A percentile compares a stretch with the other conserved stretches of the same genome.
phyloP scores from a whole-genome alignment of 2,888 invertebrate species.

The Euzophera pinguis region DNA sequence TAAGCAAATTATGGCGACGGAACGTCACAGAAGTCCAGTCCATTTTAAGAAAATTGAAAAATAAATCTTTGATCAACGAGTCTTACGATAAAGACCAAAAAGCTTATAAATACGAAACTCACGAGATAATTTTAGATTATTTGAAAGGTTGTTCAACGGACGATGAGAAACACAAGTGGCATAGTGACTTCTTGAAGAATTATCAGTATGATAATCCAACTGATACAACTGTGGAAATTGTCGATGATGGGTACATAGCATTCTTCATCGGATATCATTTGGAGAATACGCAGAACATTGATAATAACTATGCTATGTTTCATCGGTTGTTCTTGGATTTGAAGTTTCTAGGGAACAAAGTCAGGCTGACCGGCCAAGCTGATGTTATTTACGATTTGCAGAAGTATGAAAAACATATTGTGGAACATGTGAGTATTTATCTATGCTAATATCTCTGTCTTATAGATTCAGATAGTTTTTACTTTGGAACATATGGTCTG shows the following conservation, averaged over 20 bases:
- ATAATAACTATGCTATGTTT: constrained; percentile 75
- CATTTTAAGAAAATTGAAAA: constrained; percentile 81
- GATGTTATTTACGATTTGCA: constrained; percentile 84
- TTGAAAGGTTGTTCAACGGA: constrained; percentile 68
- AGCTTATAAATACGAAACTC: constrained; percentile 84
- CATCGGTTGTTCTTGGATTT: constrained; percentile 82
- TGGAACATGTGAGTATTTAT: constrained; percentile 61
- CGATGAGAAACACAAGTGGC: constrained; percentile 69
- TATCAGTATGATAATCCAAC: constrained; percentile 73
- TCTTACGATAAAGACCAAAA: constrained; percentile 80
- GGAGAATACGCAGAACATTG: constrained; percentile 66
- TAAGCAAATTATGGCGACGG: constrained; percentile 62
- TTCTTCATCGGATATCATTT: constrained; percentile 87
- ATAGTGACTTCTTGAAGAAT: constrained; percentile 78
- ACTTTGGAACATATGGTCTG: too few relatives aligned
- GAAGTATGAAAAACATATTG: constrained; percentile 81
- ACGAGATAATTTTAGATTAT: constrained; percentile 83
- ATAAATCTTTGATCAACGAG: constrained; percentile 83
- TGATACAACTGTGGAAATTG: constrained; percentile 78
- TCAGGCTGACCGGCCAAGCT: constrained; percentile 83
- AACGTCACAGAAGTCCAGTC: constrained; percentile 74
- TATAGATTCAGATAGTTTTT: too few relatives aligned
- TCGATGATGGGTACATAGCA: constrained; percentile 86
- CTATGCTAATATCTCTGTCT: background rate
- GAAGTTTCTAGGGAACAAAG: constrained; percentile 85